Conservation (phyloP, 1,140 invertebrate genomes). For the Drosophila micromelanica region DNA sequence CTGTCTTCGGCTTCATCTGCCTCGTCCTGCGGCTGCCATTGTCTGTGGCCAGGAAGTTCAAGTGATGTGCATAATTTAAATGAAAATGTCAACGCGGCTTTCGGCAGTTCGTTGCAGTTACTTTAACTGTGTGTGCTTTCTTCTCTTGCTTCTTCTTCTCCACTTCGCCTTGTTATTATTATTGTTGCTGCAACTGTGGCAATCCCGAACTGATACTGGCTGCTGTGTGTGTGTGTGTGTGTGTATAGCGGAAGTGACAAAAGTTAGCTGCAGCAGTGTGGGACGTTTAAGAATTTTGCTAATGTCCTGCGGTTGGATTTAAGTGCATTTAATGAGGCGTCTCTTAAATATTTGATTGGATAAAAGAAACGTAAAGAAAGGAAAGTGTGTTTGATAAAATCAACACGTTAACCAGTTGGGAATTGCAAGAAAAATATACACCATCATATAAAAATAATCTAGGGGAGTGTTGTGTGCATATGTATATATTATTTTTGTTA, state of each 20-base stretch:
- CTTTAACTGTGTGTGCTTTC: constrained; percentile 44
- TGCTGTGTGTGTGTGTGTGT: constrained; percentile 7
- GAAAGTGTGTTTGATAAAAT: no score
- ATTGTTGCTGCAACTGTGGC: background rate
- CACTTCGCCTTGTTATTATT: constrained; percentile 39
- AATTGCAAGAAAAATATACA: no score
- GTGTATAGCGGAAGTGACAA: constrained; percentile 60
- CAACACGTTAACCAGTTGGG: no score
- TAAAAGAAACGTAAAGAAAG: background rate
- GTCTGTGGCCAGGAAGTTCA: constrained; percentile 65
- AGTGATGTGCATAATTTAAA: constrained; percentile 83
- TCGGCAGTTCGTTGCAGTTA: constrained; percentile 75
- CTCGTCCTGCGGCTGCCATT: constrained; percentile 13
- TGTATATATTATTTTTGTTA: no score
- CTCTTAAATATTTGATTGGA: background rate
- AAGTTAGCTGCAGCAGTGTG: constrained; percentile 38
- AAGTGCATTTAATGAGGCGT: constrained; percentile 65
- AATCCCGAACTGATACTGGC: background rate
- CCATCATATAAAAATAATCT: no score
- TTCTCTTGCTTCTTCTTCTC: constrained; percentile 34
- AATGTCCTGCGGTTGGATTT: constrained; percentile 57
- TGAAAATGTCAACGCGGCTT: constrained; percentile 82
- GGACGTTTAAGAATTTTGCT: constrained; percentile 6
- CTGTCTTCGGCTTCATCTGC: constrained; percentile 46
- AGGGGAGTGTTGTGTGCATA: no score